Percentiles rank a stretch among this genome's conserved stretches.
Conservation (phyloP, 2,888 invertebrate species). For the Ectemnius lituratus region DNA sequence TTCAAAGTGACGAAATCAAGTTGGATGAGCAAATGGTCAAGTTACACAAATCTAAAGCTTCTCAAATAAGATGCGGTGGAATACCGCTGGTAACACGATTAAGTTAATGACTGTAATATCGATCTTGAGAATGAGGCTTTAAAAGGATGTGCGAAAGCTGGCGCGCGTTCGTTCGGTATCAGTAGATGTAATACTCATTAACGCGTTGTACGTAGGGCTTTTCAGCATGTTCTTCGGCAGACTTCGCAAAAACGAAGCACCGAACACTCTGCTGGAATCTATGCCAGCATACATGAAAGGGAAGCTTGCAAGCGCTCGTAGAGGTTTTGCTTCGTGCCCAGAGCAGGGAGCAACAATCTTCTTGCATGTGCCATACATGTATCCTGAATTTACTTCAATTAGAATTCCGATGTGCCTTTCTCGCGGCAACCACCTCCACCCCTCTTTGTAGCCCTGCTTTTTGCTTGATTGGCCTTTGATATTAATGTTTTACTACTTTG, state of each 20-base stretch:
- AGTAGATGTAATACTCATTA: slow-evolving; percentile 39
- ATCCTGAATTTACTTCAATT: slow-evolving; percentile 1
- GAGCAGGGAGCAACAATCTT: no score
- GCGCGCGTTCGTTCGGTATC: slow-evolving; percentile 7
- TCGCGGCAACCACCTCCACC: background rate
- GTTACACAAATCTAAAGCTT: no score
- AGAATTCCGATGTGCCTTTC: background rate
- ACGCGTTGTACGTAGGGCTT: slow-evolving; percentile 24
- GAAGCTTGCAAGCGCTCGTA: background rate
- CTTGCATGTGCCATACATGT: background rate
- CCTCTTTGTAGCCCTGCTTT: no score
- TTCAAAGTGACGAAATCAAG: no score
- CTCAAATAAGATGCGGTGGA: no score
- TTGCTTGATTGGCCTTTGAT: no score
- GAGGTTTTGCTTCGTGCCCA: slow-evolving; percentile 1
- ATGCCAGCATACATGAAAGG: slow-evolving; percentile 14
- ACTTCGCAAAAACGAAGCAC: slow-evolving; percentile 22
- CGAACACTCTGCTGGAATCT: slow-evolving; percentile 18
- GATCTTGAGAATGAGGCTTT: slow-evolving; percentile 9
- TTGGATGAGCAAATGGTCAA: no score
- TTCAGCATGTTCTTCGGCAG: slow-evolving; percentile 32
- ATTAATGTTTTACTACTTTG: no score
- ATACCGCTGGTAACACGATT: no score
- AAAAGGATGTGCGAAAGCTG: slow-evolving; percentile 8
- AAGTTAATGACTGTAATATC: no score